phyloP scores from a whole-genome alignment of 1,140 invertebrate genomes.

The Drosophila mojavensis region DNA sequence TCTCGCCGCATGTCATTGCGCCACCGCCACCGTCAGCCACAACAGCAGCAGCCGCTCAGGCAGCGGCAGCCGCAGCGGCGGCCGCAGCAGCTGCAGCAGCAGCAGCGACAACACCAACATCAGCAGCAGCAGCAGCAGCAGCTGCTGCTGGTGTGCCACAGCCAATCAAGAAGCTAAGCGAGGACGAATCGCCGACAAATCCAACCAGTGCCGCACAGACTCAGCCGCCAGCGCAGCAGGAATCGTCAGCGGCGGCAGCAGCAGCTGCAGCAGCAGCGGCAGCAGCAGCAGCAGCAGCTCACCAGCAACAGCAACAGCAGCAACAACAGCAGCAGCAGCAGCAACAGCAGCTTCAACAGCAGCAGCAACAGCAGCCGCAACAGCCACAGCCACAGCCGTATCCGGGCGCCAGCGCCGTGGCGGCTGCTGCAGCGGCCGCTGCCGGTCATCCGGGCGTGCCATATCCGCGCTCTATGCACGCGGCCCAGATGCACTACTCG shows the following conservation, averaged over 20 bases:
- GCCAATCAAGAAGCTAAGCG: conserved; percentile 38
- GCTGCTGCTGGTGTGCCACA: conserved; percentile 62
- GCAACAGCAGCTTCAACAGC: conserved; percentile 40
- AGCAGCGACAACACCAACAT: conserved; percentile 3
- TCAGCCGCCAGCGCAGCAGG: conserved; percentile 12
- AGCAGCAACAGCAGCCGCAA: conserved; percentile 72
- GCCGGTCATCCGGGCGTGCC: conserved; percentile 84
- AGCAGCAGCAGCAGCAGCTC: conserved; percentile 11
- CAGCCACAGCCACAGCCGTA: conserved; percentile 83
- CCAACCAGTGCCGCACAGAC: background rate
- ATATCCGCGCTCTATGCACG: conserved; percentile 79
- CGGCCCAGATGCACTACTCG: conserved; percentile 83
- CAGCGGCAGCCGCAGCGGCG: conserved; percentile 48
- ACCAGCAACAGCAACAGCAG: too few relatives aligned
- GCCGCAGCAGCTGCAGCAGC: conserved; percentile 45
- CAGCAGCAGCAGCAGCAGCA: background rate
- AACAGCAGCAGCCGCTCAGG: conserved; percentile 45
- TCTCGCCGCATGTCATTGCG: conserved; percentile 87
- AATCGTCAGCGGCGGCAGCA: conserved; percentile 1
- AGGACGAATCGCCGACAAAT: conserved; percentile 26
- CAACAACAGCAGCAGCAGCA: too few relatives aligned
- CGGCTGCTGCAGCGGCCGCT: conserved; percentile 76
- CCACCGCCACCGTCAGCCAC: conserved; percentile 78
- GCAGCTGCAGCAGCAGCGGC: conserved; percentile 21
- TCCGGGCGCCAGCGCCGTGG: conserved; percentile 84